Evolutionary conservation across 2,888 invertebrate genomes (phyloP), one percentile per base, ranked within the genome.

Genomic region (Drosophila hamatofila): DNA sequence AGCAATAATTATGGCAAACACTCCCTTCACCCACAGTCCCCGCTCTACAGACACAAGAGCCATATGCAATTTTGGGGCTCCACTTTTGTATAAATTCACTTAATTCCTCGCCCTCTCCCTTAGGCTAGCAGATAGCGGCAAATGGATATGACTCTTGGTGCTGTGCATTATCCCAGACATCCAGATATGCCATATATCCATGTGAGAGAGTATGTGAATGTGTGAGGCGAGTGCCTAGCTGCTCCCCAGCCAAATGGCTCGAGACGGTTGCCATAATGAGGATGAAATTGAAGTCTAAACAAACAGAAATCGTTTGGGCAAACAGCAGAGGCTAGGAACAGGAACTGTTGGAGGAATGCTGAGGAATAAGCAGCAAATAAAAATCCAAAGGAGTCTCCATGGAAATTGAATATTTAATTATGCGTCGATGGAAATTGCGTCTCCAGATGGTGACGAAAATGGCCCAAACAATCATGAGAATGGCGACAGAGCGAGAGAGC

Each of bases 401-500:
- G 72, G 78, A 81, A 87, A 87, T 84, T 81, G 80, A 81, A 81
- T 87, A 84, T 81, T 89, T 89, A 89, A 87, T 86, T 84, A 86
- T 63, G 74, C 76, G 73, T 60, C 80, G 68, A 78, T 81, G 72
- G 60, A 80, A 88, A 88, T 80, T 62, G 75, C 74, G 75, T 78
- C 66, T 72, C 65, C 71, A 75, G 68, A 78, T 78, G 89, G 81
- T 83, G 87, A 79, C 77, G 72, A 81, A 88, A 86, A 86, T 83
- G 78, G 67, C 49, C 60, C 25, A 51, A 61, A 66, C 68, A 69
- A 72, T 74, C 61, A 69, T 27, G 59, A 33, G 41, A 54, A 67
- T 65, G 48, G 25, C 37, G 41, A 16, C 37, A 33, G n/a, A 55
- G 27, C 6, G 51, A 27, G 18, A 23, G 30, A 8, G 25, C 27